These are phyloP conservation scores for Daboia siamensis DNA, from an alignment of 2,113 vertebrate genomes.

Conservation along the genomic window DNA sequence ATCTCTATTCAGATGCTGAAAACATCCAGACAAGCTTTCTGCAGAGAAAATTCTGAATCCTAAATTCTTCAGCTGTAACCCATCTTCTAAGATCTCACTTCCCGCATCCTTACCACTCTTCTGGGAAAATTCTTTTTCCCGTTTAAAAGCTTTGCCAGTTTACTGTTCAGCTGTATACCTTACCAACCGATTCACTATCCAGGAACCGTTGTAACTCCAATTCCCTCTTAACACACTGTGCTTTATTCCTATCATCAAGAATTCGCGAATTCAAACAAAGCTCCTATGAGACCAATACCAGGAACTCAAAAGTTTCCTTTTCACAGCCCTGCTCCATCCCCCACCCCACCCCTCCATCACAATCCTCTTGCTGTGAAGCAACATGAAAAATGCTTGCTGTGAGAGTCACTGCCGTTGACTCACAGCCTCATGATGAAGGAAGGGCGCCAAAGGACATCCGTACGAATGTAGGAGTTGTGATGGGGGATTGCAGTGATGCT, in stretches of 20 bases:
- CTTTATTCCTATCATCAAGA: neutral
- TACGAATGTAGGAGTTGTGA: neutral
- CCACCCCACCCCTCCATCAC: neutral
- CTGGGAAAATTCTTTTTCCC: neutral
- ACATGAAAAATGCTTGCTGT: neutral
- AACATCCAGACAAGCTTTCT: neutral
- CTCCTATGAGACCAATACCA: neutral
- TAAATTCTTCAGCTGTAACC: neutral
- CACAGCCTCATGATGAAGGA: neutral
- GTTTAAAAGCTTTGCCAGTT: neutral
- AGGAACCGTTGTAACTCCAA: neutral
- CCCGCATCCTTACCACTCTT: neutral
- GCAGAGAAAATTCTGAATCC: neutral
- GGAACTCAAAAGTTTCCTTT: neutral
- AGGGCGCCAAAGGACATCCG: neutral
- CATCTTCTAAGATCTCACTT: neutral
- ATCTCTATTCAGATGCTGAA: neutral
- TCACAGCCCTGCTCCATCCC: neutral
- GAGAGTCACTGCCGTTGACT: neutral
- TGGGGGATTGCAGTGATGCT: neutral
- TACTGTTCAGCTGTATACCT: neutral
- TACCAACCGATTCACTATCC: neutral
- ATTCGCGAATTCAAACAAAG: neutral
- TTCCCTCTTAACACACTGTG: too few species aligned
- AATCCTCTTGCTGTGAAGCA: neutral